phyloP scores from a whole-genome alignment of 2,888 invertebrate species.

The Rotaria macrura region DNA sequence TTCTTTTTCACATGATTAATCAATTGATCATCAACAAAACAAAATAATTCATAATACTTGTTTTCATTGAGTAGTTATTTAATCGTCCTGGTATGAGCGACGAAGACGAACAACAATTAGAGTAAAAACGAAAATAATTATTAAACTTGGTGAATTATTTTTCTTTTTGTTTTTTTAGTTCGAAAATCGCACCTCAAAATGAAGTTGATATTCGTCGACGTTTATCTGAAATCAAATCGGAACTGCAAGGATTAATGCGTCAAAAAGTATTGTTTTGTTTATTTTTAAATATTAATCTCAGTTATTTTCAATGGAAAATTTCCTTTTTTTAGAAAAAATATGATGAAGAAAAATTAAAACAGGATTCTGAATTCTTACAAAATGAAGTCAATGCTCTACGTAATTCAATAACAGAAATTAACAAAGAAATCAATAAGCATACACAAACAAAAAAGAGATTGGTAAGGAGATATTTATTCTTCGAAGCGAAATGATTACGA shows the following conservation, averaged over 20 bases:
- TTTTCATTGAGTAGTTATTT: neutral
- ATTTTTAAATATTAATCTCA: neutral
- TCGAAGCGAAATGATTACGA: no score
- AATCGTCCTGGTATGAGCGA: neutral
- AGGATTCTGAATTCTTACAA: neutral
- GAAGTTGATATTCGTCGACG: neutral
- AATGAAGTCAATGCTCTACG: neutral
- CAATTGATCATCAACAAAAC: no score
- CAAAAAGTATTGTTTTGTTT: neutral
- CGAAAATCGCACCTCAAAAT: neutral
- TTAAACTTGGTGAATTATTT: no score
- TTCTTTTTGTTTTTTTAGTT: neutral
- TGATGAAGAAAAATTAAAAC: slow-evolving; percentile 11
- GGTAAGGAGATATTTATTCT: neutral
- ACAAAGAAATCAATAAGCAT: neutral
- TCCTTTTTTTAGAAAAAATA: neutral
- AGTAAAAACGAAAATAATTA: neutral
- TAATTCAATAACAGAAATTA: neutral
- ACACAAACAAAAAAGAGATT: neutral
- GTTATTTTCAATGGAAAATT: neutral
- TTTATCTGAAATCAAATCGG: neutral
- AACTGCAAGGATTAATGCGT: neutral
- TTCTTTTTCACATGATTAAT: neutral
- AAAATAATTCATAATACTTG: no score
- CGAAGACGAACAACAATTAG: neutral